Conservation (phyloP, 2,888 invertebrate species). For the Gymnosoma rotundatum region DNA sequence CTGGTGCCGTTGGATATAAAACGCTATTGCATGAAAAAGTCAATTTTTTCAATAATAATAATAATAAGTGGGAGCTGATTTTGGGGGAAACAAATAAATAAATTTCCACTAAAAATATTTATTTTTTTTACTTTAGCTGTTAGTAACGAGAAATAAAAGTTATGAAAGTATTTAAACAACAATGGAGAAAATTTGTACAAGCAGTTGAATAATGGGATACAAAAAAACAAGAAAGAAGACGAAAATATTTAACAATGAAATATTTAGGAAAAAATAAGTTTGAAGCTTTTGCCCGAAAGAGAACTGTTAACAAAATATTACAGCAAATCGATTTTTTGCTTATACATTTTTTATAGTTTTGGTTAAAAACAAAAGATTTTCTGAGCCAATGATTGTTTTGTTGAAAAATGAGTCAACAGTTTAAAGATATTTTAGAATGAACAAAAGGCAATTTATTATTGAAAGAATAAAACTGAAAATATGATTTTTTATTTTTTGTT, state of each 20-base stretch:
- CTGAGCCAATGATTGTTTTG: slow-evolving; percentile 15
- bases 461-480: neutral
- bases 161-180: slow-evolving; percentile 42
- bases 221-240: neutral
- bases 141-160: slow-evolving; percentile 26
- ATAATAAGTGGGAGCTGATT: slow-evolving; percentile 55
- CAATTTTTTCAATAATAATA: slow-evolving; percentile 46
- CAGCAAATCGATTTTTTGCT: slow-evolving; percentile 27
- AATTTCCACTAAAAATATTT: slow-evolving; percentile 14
- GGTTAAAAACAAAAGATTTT: slow-evolving; percentile 43
- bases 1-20: slow-evolving; percentile 32
- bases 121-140: neutral
- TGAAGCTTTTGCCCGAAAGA: slow-evolving; percentile 15
- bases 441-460: neutral
- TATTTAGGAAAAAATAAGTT: slow-evolving; percentile 37
- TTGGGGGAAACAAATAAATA: neutral
- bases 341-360: neutral
- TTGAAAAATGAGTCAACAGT: slow-evolving; percentile 15
- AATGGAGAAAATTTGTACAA: slow-evolving; percentile 31
- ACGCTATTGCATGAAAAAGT: slow-evolving; percentile 36
- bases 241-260: slow-evolving; percentile 49
- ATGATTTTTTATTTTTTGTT: too few relatives aligned
- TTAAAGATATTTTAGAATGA: slow-evolving; percentile 6
- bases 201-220: slow-evolving; percentile 6
- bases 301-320: slow-evolving; percentile 42